Base-by-base conservation (phyloP, 2,888 invertebrate species). In the Eutolmus rufibarbis region DNA sequence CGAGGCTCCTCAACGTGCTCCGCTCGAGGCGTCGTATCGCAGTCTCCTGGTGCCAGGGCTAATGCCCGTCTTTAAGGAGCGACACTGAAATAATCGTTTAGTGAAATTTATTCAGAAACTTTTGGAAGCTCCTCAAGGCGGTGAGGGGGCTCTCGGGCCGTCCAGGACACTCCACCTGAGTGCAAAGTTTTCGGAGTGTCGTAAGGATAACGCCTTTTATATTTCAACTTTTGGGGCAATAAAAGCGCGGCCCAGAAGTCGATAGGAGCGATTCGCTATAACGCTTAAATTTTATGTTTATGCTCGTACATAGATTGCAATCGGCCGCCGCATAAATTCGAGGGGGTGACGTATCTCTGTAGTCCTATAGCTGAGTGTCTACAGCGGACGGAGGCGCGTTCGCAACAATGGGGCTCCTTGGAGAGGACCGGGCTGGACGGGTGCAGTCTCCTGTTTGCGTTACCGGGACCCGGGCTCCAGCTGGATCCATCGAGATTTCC, bases 241-340 rank as follows among this genome's bases (percentile, higher is more conserved):
- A 66, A 66, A 66, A 66, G 23, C 66, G 66, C 28, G 66, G 12
- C 37, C 40, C 28, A 66, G 19, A 57, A 82, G 66, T 82, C 57
- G 57, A 82, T 82, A 57, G 57, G 37, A 82, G 40, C 57, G 82
- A 82, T 82, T 57, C 57, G 66, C 82, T 56, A 57, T 82, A 82
- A 82, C 34, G 28, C 57, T 82, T 57, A 82, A 82, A 82, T 82
- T 82, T 82, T 82, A 82, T 82, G 82, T 82, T 37, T 57, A 82
- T 57, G 57, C 66, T 37, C 14, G 66, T 57, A 82, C 82, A 56
- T 82, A 57, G 57, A 57, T 82, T 57, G 66, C 51, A 40, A 82
- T 82, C 82, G 31, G 37, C 5, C 14, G 37, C 56, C 56, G 82
- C 66, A 82, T 66, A 56, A 82, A 82, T 66, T 37, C 40, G 56